phyloP scores from a whole-genome alignment of 2,113 vertebrate species.

The Elaphurus davidianus region DNA sequence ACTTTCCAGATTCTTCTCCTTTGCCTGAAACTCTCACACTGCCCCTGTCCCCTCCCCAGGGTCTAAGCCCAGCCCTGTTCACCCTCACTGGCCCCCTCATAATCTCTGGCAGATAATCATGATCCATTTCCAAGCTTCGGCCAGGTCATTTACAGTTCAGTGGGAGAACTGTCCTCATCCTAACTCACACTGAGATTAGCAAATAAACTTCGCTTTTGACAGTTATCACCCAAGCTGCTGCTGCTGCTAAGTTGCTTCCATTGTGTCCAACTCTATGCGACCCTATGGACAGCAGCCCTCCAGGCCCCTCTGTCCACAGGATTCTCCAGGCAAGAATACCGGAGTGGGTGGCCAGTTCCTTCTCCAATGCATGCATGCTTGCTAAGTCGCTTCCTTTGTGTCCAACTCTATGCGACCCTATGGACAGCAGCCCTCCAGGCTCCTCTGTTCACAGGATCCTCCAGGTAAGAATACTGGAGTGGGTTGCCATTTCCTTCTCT shows the following conservation, averaged over 20 bases:
- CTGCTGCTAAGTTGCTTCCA: not conserved
- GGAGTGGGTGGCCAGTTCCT: too few species aligned
- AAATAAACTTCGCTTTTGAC: not conserved
- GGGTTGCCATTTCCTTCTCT: not conserved
- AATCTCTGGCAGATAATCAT: not conserved
- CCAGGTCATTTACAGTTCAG: not conserved
- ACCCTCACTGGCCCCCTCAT: not conserved
- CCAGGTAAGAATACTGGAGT: not conserved
- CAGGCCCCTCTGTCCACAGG: not conserved
- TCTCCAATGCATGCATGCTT: too few species aligned
- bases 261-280: not conserved
- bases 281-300: not conserved
- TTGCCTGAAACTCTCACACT: not conserved
- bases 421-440: too few species aligned
- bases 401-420: too few species aligned
- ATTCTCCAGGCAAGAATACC: too few species aligned
- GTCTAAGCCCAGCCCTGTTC: not conserved
- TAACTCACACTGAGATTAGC: not conserved
- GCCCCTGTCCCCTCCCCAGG: not conserved
- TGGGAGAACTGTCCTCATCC: constrained; percentile 13
- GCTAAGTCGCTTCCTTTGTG: too few species aligned
- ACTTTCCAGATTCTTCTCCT: not conserved
- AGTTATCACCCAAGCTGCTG: not conserved
- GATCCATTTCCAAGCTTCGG: not conserved
- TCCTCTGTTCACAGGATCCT: not conserved